Base-by-base conservation (phyloP, 2,888 invertebrate genomes). In the Drosophila imparisetae region DNA sequence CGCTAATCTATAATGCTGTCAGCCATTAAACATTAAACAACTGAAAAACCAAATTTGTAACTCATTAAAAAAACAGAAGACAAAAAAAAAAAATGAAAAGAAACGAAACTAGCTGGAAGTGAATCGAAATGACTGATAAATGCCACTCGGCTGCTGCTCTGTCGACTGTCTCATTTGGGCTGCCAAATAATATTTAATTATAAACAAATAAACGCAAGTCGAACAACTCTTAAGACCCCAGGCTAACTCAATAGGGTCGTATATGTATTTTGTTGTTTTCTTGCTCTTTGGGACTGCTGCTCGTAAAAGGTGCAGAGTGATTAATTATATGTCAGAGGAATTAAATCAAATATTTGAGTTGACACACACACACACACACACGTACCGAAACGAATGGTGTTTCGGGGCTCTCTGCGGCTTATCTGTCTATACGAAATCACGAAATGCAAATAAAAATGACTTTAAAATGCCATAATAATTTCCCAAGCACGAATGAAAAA, bases 381-480 rank as follows among this genome's bases (percentile, higher is more conserved):
- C 0, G 60, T 13, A 40, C 24, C 48, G 21, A 66, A 59, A 45
- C 62, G 50, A 62, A 60, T 48, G 34, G 34, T 38, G 66, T 48
- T 45, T 52, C 27, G 36, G 21, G 40, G n/a, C 36, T 32, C 50
- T 45, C 36, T 45, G 18, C n/a, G 34, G 72, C 75, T 86, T 88
- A 83, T 86, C 86, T 86, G 85, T 62, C 81, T 59, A 66, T 70
- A 71, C 45, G 78, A 72, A 76, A 87, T 87, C 86, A 87, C 86
- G 86, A 87, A 87, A 87, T 87, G 86, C 90, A 87, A 87, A 87
- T 87, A 87, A 87, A 87, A 89, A 89, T 89, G 86, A 87, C 90
- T 87, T 81, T 53, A 62, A 75, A 86, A 84, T 86, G 77, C 84
- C 82, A 86, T 89, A 84, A 89, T 89, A 84, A 83, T 86, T 78